phyloP scores from a whole-genome alignment of 2,797 vertebrate species.

The Threskiornis aethiopicus region DNA sequence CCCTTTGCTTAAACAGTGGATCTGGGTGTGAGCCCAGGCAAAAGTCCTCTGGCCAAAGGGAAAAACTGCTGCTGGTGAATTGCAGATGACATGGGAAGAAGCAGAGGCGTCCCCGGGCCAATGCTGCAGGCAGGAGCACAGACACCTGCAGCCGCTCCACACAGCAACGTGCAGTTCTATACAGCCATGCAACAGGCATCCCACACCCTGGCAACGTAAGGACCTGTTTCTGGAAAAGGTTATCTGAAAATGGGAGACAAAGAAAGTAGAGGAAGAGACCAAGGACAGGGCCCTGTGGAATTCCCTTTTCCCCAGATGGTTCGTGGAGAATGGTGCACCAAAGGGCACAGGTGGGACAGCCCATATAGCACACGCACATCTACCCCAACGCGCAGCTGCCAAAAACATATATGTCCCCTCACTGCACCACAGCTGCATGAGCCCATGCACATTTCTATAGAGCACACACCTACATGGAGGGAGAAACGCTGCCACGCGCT shows the following conservation, averaged over 20 bases:
- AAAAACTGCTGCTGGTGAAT: neutral
- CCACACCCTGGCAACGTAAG: neutral
- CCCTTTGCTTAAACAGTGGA: neutral
- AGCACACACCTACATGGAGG: neutral
- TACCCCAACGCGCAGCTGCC: neutral
- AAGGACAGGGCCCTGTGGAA: neutral
- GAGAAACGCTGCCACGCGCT: fast-evolving
- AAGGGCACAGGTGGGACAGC: neutral
- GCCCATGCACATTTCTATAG: neutral
- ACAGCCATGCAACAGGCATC: fast-evolving
- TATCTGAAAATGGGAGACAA: neutral
- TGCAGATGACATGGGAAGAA: neutral
- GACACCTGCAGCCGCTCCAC: neutral
- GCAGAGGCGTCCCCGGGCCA: fast-evolving
- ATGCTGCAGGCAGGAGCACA: neutral
- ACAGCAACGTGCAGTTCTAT: fast-evolving
- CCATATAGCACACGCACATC: fast-evolving
- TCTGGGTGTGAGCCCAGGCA: neutral
- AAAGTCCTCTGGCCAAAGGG: neutral
- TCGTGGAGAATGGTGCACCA: neutral
- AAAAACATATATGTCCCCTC: neutral
- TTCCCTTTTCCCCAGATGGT: neutral
- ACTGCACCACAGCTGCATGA: neutral
- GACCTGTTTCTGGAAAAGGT: neutral
- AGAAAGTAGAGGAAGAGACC: neutral